phyloP scores from a whole-genome alignment of 2,113 vertebrate species.

The Cryptomyrus ogoouensis region DNA sequence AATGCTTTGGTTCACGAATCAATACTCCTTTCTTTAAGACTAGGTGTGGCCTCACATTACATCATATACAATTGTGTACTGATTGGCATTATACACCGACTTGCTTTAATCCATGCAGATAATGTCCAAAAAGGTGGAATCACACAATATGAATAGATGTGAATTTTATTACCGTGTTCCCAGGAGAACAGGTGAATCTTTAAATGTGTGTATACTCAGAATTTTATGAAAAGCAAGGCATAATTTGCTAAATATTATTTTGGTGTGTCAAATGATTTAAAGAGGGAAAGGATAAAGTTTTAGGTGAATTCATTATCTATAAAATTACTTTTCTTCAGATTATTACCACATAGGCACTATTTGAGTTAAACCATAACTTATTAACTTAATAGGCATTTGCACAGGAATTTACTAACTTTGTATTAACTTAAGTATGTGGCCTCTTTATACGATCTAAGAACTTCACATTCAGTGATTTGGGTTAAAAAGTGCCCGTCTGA shows the following conservation, averaged over 20 bases:
- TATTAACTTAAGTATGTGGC: not conserved
- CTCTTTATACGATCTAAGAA: not conserved
- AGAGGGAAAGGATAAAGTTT: not conserved
- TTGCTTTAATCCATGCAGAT: not conserved
- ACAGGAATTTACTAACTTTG: not conserved
- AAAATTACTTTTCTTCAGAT: not conserved
- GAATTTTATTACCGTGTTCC: not conserved
- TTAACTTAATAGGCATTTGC: not conserved
- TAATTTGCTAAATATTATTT: slow-evolving; percentile 9
- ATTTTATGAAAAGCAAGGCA: not conserved
- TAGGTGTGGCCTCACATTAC: not conserved
- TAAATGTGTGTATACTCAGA: not conserved
- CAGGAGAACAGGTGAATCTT: not conserved
- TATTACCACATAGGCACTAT: not conserved
- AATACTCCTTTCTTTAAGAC: slow-evolving; percentile 1
- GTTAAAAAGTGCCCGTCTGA: not conserved
- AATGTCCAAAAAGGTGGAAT: slow-evolving; percentile 7
- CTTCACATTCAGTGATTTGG: not conserved
- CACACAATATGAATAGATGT: not conserved
- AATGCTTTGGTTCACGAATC: slow-evolving; percentile 10
- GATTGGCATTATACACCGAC: not conserved
- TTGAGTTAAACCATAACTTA: not conserved
- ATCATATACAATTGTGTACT: not conserved
- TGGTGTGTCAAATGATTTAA: not conserved
- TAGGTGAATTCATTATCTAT: not conserved